Base-by-base conservation (phyloP, 2,797 vertebrate species). In the Cryptoprocta ferox region DNA sequence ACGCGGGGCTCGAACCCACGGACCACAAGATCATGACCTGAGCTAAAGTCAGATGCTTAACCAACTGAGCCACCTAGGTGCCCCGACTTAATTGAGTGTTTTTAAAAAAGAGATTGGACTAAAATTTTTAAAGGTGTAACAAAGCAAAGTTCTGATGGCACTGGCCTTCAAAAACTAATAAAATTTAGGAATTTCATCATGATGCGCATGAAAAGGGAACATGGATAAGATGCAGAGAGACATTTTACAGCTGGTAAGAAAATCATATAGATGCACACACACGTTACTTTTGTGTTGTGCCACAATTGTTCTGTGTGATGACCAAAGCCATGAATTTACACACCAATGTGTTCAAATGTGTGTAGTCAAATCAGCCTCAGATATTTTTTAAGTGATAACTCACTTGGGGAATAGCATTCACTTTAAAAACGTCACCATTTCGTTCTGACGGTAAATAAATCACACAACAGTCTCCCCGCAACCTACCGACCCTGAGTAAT, bases 391-490 rank as follows among this genome's bases (percentile, higher is more conserved):
- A 91, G 88, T 95, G 95, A 93, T 92, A 83, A 86, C 79, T 96
- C 97, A 97, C 87, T 97, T 96, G 26, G 68, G 45, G 53, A 97
- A 86, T 15, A 95, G 88, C 61, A 42, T 73, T 94, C 76, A 84
- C 35, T 94, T 97, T 87, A 73, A 93, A 97, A 97, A 85, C 35
- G 5, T 71, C n/a, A 87, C 70, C 82, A 82, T 75, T 97, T 91
- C 81, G 39, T 80, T 94, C 89, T 95, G 97, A 96, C 68, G 81
- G 94, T 88, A 95, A 97, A 95, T 97, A 97, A 97, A 96, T 98
- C 96, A 96, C 6, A 3, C 61, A 59, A 59, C 42, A 19, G 80
- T 90, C 88, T 91, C 90, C 90, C 87, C 14, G n/a, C 39, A 92
- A 95, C 73, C 92, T 90, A 95, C 89, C 92, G 70, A 71, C 85